These are phyloP conservation scores for Folsomia candida DNA, from an alignment of 2,888 invertebrate genomes.

Conservation along the genomic window DNA sequence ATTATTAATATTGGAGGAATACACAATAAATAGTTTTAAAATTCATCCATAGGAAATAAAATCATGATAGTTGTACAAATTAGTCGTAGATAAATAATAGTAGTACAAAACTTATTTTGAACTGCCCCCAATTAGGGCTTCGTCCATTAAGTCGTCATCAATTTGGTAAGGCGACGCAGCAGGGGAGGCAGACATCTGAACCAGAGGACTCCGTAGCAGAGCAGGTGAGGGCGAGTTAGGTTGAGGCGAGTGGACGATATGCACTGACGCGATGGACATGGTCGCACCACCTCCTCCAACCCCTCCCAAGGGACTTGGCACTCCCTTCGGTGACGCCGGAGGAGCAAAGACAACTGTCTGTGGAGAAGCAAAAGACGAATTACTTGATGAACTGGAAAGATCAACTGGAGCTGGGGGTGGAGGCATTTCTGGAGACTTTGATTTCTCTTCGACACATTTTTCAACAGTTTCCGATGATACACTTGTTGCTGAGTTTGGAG, in stretches of 20 bases:
- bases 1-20: no score
- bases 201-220: slow-evolving; percentile 54
- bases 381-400: neutral
- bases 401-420: slow-evolving; percentile 18
- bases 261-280: slow-evolving; percentile 56
- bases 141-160: slow-evolving; percentile 88
- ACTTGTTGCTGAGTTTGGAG: neutral
- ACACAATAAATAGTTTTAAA: no score
- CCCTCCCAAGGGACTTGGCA: slow-evolving; percentile 22
- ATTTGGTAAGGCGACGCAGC: slow-evolving; percentile 71
- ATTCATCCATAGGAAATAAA: no score
- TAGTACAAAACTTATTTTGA: slow-evolving; percentile 27
- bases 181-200: slow-evolving; percentile 61
- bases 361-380: neutral
- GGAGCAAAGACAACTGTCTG: slow-evolving; percentile 16
- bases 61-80: no score
- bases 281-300: neutral
- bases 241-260: slow-evolving; percentile 73
- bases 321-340: slow-evolving; percentile 23
- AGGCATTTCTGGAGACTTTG: slow-evolving; percentile 23
- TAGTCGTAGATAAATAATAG: no score
- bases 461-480: neutral
- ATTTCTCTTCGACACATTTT: neutral
- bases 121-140: slow-evolving; percentile 74
- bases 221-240: slow-evolving; percentile 56